A percentile compares a stretch with the other conserved stretches of the same genome.
Evolutionary conservation across 30 jellyfish, hydroid and myxozoan genomes (phyloP).

Genomic region (Aurelia aurita complex sp. Pacific): DNA sequence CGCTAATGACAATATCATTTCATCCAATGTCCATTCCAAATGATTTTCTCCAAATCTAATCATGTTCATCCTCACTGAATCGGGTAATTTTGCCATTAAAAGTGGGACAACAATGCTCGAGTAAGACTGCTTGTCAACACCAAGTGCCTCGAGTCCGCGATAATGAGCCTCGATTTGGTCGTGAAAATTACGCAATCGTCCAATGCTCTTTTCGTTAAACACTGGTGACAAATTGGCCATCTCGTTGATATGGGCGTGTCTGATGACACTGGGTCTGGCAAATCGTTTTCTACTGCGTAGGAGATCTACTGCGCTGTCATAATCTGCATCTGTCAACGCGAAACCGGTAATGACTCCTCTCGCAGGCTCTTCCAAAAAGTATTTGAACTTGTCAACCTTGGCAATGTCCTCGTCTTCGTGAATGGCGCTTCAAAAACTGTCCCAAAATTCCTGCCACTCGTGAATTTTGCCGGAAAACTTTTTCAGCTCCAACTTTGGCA

Average conservation of each 20-base stretch:
- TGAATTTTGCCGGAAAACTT: slow-evolving; percentile 28
- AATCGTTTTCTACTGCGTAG: slow-evolving; percentile 4
- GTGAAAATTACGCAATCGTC: slow-evolving; percentile 7
- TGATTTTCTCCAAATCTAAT: slow-evolving; percentile 16
- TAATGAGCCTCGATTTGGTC: too few relatives aligned
- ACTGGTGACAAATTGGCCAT: slow-evolving; percentile 3
- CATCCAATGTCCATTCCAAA: slow-evolving; percentile 28
- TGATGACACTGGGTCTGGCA: slow-evolving; percentile 8
- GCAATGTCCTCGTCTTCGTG: slow-evolving; percentile 31
- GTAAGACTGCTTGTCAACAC: neutral
- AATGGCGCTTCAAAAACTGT: slow-evolving; percentile 24
- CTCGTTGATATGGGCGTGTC: too few relatives aligned
- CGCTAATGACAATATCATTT: neutral
- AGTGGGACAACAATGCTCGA: slow-evolving; percentile 15
- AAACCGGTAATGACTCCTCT: slow-evolving; percentile 29
- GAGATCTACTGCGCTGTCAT: slow-evolving; percentile 20
- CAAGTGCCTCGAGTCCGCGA: too few relatives aligned
- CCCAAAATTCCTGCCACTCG: neutral
- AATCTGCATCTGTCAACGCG: slow-evolving; percentile 26
- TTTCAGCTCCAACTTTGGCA: neutral
- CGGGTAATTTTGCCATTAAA: slow-evolving; percentile 21
- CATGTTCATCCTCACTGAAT: slow-evolving; percentile 5
- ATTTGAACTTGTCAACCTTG: slow-evolving; percentile 26
- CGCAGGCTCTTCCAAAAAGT: slow-evolving; percentile 39
- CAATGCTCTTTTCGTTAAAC: slow-evolving; percentile 1